Evolutionary conservation across 2,888 invertebrate species (phyloP).

Genomic region (Aspidiotus destructor): DNA sequence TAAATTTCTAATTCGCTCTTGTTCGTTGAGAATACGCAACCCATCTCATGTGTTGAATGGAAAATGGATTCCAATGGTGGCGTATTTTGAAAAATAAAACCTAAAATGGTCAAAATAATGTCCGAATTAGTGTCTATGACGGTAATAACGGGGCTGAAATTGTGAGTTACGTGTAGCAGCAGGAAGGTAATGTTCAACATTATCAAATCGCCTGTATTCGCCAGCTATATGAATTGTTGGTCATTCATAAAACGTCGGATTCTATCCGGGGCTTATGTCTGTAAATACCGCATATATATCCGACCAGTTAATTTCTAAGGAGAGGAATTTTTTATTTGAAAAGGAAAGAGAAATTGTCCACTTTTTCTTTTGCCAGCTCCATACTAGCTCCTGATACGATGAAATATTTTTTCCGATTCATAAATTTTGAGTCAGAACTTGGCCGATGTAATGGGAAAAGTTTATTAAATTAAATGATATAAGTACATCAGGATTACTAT

Average conservation of each 20-base stretch:
- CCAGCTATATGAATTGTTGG: constrained; percentile 26
- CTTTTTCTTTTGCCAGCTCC: too few species aligned
- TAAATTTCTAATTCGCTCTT: background rate
- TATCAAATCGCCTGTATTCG: constrained; percentile 28
- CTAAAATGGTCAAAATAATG: constrained; percentile 31
- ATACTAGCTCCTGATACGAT: too few species aligned
- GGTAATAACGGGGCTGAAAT: constrained; percentile 28
- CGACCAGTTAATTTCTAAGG: too few species aligned
- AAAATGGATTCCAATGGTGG: too few species aligned
- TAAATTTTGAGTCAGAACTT: too few species aligned
- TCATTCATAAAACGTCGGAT: constrained; percentile 32
- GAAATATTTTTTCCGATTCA: too few species aligned
- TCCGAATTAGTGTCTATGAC: constrained; percentile 24
- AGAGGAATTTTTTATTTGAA: too few species aligned
- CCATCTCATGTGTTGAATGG: too few species aligned
- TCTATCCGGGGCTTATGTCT: constrained; percentile 28
- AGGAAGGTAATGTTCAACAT: constrained; percentile 31
- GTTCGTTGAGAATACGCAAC: background rate
- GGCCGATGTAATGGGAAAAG: too few species aligned
- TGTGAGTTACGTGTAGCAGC: constrained; percentile 28
- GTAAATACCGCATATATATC: background rate
- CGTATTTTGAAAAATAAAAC: constrained; percentile 26
- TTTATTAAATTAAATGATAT: too few species aligned
- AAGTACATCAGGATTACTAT: too few species aligned
- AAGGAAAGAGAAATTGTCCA: too few species aligned